These are phyloP conservation scores for Glomeris marginata DNA, from an alignment of 2,888 invertebrate species.

Conservation along the genomic window DNA sequence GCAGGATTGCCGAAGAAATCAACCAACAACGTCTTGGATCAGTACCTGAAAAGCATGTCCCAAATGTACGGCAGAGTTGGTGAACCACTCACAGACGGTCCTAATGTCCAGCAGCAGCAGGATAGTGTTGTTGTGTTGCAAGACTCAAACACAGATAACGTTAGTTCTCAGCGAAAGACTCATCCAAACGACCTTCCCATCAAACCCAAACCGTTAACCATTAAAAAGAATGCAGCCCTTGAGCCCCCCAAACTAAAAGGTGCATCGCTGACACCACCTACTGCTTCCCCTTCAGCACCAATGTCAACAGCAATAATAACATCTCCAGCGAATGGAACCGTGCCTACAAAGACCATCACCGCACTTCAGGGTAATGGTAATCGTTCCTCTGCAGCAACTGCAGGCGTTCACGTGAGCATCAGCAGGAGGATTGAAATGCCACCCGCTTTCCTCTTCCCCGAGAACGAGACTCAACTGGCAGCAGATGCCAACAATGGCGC, in stretches of 20 bases:
- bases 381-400: neutral
- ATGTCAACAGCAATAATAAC: conserved; percentile 3
- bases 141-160: neutral
- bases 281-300: neutral
- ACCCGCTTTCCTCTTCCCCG: conserved; percentile 59
- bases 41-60: conserved; percentile 10
- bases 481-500: conserved; percentile 15
- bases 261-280: conserved; percentile 5
- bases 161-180: conserved; percentile 1
- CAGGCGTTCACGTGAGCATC: conserved; percentile 43
- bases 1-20: neutral
- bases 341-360: conserved; percentile 3
- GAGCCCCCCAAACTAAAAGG: conserved; percentile 19
- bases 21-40: conserved; percentile 6
- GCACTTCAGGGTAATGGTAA: neutral
- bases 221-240: conserved; percentile 54
- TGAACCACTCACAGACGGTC: neutral
- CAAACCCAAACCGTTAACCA: conserved; percentile 68
- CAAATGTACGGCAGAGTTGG: conserved; percentile 8
- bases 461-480: conserved; percentile 20
- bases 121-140: neutral
- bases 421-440: conserved; percentile 67
- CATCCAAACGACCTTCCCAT: conserved; percentile 36
- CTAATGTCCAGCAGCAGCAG: neutral
- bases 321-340: neutral